A percentile compares a stretch with the other conserved stretches of the same genome.
Evolutionary conservation across 2,888 invertebrate species (phyloP).

Genomic region (Lasioglossum leucozonium): DNA sequence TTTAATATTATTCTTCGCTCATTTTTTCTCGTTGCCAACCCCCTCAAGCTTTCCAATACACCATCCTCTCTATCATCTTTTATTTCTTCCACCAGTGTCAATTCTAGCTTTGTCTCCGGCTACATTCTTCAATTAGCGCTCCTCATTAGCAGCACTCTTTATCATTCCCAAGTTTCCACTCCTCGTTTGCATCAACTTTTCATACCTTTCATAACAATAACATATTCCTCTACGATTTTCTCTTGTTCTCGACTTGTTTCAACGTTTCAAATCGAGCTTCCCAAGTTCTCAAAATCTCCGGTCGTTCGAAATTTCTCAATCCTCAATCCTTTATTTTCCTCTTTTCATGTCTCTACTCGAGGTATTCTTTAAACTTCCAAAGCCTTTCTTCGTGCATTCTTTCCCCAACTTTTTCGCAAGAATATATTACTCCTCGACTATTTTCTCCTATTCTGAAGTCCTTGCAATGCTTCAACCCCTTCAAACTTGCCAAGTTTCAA

Average conservation of each 20-base stretch:
- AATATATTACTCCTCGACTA: not conserved
- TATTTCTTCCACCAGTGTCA: not conserved
- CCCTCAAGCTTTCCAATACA: not conserved
- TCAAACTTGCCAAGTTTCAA: not conserved
- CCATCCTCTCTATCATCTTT: not conserved
- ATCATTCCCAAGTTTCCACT: not conserved
- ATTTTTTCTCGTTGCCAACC: not conserved
- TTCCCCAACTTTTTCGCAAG: not conserved
- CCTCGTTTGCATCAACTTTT: no score
- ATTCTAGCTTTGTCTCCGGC: not conserved
- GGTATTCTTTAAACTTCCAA: not conserved
- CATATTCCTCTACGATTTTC: not conserved
- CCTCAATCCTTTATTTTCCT: not conserved
- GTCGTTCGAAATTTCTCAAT: not conserved
- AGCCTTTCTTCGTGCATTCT: not conserved
- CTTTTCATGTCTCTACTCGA: not conserved
- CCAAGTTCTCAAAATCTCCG: not conserved
- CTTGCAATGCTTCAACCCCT: not conserved
- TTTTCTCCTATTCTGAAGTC: not conserved
- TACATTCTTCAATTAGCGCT: not conserved
- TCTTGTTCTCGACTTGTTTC: not conserved
- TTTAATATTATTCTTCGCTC: not conserved
- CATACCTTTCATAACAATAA: not conserved
- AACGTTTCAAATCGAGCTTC: not conserved
- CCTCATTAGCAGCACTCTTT: not conserved